Base-by-base conservation (phyloP, 2,797 vertebrate species). In the Characodon lateralis region DNA sequence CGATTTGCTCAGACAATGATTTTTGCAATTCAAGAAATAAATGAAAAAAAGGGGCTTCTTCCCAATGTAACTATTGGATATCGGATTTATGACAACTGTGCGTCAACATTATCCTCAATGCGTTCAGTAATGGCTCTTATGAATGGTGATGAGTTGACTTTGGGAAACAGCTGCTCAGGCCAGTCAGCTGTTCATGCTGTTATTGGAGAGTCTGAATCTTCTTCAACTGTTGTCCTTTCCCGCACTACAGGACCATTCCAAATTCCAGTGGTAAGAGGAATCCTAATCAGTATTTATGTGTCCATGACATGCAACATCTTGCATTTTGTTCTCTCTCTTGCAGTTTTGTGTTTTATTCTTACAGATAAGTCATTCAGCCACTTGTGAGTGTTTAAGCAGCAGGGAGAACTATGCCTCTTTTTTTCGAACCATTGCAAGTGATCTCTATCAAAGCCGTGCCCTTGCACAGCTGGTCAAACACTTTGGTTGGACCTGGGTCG, bases 401-500 rank as follows among this genome's bases (percentile, higher is more conserved):
- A 94, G 90, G 31, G 91, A 85, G 39, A 88, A 94, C 55, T 93
- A 88, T 65, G 92, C 94, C 0, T 93, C 90, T 35, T 94, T 96
- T 74, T 95, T 95, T 78, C 82, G 94, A 78, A 96, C 95, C 12
- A 93, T 96, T 70, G 93, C 94, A 12, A 96, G 95, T 31, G 95
- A 96, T 73, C 90, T 91, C 50, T 86, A 95, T 84, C 94, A 96
- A 79, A 93, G 94, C 73, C 88, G 83, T 83, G 94, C 94, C 6
- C 87, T 96, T 0, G 94, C 91, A 9, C 89, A 93, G 69, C 78
- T 96, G 68, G 89, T 95, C 41, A 95, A 95, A 50, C 82, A 94
- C 81, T 96, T 95, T 72, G 95, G 95, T 63, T 96, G 95, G 95
- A 92, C 87, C 35, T 96, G 95, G 95, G 94, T 96, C 0, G 95